Base-by-base conservation (phyloP, 2,797 vertebrate genomes). In the Uromys caudimaculatus region DNA sequence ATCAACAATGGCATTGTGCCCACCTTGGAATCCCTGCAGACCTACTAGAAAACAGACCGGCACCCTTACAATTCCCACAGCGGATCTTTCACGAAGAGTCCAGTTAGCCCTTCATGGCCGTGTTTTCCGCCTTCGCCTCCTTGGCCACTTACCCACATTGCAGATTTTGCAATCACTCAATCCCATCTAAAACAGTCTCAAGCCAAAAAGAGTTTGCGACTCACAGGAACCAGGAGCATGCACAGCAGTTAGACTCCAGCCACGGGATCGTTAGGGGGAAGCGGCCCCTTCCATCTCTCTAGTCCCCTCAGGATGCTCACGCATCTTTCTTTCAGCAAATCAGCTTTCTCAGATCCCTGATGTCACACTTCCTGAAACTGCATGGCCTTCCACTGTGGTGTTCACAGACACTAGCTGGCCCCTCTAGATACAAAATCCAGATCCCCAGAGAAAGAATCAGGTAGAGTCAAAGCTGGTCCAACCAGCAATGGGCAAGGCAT, bases 201-300 rank as follows among this genome's bases (percentile, higher is more conserved):
- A 81, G 32, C 21, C 69, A 76, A 83, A 92, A 77, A 52, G 23
- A 41, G 23, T 23, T 56, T 81, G 27, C 6, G 52, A 16, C 62
- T 83, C 77, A 16, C 47, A 54, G 90, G 62, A 92, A 64, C 60
- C 56, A 83, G 44, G 3, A 41, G 50, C 47, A 41, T 47, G 29
- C 16, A 91, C 8, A 3, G 52, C 47, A 71, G 24, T 29, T 17
- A 47, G 71, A 58, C 52, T 29, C 62, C n/a, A 24, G 1, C 35
- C 0, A 8, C 21, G 41, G 54, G 27, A 71, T 29, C 2, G 0
- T 41, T 44, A 38, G n/a, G 17, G 23, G n/a, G 47, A 75, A 47
- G 23, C 16, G 27, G 35, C 76, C 38, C 27, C 14, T 41, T 16
- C 35, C 41, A 3, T 32, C 54, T 64, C 44, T 52, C 67, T 56